phyloP scores from a whole-genome alignment of 2,888 invertebrate species.

The Panzeria rudis region DNA sequence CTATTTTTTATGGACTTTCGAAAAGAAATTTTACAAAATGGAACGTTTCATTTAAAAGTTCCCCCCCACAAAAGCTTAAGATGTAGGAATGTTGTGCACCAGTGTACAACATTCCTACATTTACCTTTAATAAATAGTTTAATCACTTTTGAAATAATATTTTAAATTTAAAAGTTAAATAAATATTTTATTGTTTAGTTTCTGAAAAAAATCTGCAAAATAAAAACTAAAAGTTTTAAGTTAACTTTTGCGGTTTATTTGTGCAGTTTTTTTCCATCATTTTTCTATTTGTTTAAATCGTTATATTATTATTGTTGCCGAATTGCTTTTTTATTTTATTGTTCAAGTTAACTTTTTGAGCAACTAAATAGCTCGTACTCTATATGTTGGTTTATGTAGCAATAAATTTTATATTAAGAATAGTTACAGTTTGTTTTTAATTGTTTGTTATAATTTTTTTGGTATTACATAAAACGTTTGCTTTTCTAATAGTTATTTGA shows the following conservation, averaged over 20 bases:
- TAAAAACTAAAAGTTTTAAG: background rate
- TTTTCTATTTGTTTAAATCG: background rate
- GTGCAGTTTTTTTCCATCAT: background rate
- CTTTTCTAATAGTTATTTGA: no score
- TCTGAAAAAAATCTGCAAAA: background rate
- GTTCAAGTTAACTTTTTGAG: slow-evolving; percentile 4
- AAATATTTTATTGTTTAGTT: no score
- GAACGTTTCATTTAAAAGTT: no score
- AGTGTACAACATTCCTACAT: background rate
- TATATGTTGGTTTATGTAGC: background rate
- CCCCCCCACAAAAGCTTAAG: no score
- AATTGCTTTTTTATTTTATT: background rate
- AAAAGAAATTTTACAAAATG: no score
- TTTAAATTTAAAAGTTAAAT: background rate
- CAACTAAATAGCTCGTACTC: background rate
- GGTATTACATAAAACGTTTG: no score
- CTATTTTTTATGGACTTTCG: no score
- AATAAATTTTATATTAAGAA: background rate
- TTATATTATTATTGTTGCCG: background rate
- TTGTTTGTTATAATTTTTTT: no score
- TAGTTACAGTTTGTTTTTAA: background rate
- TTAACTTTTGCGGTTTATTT: background rate
- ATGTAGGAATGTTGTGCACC: no score
- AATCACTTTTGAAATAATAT: background rate
- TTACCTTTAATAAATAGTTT: background rate